Conservation (phyloP, 2,888 invertebrate genomes). For the Rhingia campestris region DNA sequence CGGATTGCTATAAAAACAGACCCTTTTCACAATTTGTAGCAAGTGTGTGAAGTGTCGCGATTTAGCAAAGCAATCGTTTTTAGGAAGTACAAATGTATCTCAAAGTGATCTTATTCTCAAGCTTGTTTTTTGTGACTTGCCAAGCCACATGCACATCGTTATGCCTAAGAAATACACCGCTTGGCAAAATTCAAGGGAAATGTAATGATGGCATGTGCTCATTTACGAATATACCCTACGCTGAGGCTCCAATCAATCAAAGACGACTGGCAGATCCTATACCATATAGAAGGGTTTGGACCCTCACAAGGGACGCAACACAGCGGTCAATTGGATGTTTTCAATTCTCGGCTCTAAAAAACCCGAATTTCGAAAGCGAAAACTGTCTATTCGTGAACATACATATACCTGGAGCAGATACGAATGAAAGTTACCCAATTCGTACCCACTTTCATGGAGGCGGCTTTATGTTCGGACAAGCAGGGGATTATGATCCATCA, state of each 20-base stretch:
- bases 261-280: conserved; percentile 14
- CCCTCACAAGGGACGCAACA: conserved; percentile 15
- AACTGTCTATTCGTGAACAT: conserved; percentile 87
- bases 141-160: conserved; percentile 3
- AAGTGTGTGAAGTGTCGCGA: too few relatives aligned
- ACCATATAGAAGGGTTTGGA: conserved; percentile 12
- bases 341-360: conserved; percentile 1
- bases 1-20: too few relatives aligned
- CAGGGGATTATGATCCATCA: conserved; percentile 77
- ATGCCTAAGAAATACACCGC: conserved; percentile 7
- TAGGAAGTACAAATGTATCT: too few relatives aligned
- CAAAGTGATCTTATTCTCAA: too few relatives aligned
- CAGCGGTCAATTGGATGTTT: conserved; percentile 11
- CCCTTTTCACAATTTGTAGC: too few relatives aligned
- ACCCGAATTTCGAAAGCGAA: conserved; percentile 83
- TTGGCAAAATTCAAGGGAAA: conserved; percentile 21
- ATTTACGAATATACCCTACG: conserved; percentile 34
- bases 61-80: too few relatives aligned
- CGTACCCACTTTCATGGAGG: conserved; percentile 87
- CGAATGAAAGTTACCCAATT: conserved; percentile 84
- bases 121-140: too few relatives aligned
- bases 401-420: conserved; percentile 83
- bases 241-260: background rate
- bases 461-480: conserved; percentile 86
- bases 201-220: background rate